These are phyloP conservation scores for Gorsachius goisagi DNA, from an alignment of 2,113 vertebrate species.

Conservation along the genomic window DNA sequence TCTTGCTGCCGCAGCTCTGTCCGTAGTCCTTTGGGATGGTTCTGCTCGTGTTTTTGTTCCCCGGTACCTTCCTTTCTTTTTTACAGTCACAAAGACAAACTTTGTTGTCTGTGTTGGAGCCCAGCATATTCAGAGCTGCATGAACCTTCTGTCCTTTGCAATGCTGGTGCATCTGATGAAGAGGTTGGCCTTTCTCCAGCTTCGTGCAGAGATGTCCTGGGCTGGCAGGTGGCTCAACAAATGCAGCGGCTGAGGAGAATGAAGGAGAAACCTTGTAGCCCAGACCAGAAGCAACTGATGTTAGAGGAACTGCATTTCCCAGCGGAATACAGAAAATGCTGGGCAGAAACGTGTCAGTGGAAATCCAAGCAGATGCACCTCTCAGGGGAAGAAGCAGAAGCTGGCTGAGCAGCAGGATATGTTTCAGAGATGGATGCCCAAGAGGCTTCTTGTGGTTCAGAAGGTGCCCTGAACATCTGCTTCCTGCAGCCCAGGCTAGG, in stretches of 20 bases:
- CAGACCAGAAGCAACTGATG: neutral
- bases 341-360: neutral
- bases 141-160: neutral
- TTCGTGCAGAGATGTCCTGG: neutral
- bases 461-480: neutral
- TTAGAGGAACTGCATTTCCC: neutral
- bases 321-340: accelerated
- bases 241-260: neutral
- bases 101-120: neutral
- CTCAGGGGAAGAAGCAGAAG: neutral
- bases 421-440: neutral
- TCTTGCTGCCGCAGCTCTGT: neutral
- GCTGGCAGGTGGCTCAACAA: neutral
- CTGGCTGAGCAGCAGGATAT: neutral
- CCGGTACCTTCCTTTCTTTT: neutral
- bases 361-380: neutral
- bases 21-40: neutral
- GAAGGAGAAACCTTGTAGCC: neutral
- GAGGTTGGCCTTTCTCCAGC: neutral
- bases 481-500: neutral
- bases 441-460: neutral
- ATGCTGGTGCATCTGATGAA: neutral
- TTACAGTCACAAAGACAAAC: neutral
- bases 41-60: neutral
- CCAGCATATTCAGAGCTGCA: neutral